These are phyloP conservation scores for Drosophila kuntzei DNA, from an alignment of 2,888 invertebrate genomes.

Conservation along the genomic window DNA sequence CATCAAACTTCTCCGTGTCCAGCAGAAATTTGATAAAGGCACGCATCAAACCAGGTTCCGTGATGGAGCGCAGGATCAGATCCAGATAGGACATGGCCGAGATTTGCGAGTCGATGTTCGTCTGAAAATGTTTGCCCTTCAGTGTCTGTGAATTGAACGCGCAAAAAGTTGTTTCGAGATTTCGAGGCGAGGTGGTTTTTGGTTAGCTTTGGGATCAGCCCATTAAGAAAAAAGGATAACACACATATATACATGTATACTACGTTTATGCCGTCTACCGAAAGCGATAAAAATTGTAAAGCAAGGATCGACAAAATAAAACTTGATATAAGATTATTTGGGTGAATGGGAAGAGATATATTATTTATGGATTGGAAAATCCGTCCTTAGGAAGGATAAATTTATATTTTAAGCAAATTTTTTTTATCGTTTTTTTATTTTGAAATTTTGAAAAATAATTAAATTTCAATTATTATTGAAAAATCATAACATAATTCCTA, in stretches of 20 bases:
- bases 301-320: neutral
- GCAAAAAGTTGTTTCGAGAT: constrained; percentile 85
- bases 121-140: constrained; percentile 89
- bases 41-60: constrained; percentile 92
- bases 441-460: neutral
- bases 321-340: neutral
- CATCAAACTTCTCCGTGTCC: constrained; percentile 93
- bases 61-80: constrained; percentile 94
- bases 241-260: constrained; percentile 45
- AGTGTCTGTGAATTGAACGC: constrained; percentile 85
- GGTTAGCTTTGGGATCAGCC: constrained; percentile 69
- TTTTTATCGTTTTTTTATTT: too few relatives aligned
- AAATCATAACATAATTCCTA: neutral
- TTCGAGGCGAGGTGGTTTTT: constrained; percentile 84
- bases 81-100: constrained; percentile 97
- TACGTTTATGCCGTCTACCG: constrained; percentile 41
- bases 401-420: neutral
- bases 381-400: neutral
- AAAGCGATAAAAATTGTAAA: constrained; percentile 6
- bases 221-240: constrained; percentile 47
- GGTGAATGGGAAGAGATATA: neutral
- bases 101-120: constrained; percentile 94
- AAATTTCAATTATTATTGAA: neutral
- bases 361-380: neutral
- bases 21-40: constrained; percentile 94